These are phyloP conservation scores for Ianthella basta DNA, from an alignment of 37 sponge, comb jelly and placozoan genomes.

Conservation along the genomic window DNA sequence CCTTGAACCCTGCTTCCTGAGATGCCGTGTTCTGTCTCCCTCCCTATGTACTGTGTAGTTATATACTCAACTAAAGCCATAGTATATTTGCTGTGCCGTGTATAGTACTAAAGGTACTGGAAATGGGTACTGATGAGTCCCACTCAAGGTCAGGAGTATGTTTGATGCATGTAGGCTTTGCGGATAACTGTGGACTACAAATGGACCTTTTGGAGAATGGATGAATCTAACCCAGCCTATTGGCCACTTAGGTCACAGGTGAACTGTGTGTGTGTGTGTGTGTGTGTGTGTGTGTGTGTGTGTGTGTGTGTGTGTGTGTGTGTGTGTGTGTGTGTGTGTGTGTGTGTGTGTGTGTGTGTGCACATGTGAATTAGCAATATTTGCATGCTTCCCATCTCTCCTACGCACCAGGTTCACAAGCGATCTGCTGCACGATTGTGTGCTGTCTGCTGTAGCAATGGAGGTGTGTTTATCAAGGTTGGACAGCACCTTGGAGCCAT, in stretches of 20 bases:
- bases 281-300: background rate
- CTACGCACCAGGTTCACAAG: constrained; percentile 55
- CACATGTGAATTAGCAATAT: background rate
- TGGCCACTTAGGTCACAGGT: constrained; percentile 51
- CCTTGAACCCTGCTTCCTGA: too few relatives aligned
- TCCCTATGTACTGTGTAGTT: too few relatives aligned
- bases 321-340: too few relatives aligned
- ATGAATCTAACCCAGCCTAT: constrained; percentile 41
- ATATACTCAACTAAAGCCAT: too few relatives aligned
- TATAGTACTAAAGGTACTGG: too few relatives aligned
- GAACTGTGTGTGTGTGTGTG: background rate
- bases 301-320: background rate
- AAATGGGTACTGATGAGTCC: too few relatives aligned
- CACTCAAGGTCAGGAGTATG: too few relatives aligned
- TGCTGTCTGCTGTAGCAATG: constrained; percentile 78
- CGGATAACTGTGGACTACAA: constrained; percentile 65
- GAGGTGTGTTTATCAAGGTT: constrained; percentile 91
- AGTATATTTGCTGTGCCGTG: too few relatives aligned
- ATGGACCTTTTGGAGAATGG: constrained; percentile 32
- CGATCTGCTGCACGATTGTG: constrained; percentile 77
- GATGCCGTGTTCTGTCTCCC: too few relatives aligned
- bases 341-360: background rate
- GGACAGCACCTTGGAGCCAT: constrained; percentile 93
- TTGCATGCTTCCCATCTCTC: background rate
- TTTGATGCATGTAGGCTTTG: constrained; percentile 41